Percentiles rank a stretch among this genome's conserved stretches.
These are phyloP conservation scores for Nemotelus pantherinus DNA, from an alignment of 2,888 invertebrate species.

Conservation along the genomic window DNA sequence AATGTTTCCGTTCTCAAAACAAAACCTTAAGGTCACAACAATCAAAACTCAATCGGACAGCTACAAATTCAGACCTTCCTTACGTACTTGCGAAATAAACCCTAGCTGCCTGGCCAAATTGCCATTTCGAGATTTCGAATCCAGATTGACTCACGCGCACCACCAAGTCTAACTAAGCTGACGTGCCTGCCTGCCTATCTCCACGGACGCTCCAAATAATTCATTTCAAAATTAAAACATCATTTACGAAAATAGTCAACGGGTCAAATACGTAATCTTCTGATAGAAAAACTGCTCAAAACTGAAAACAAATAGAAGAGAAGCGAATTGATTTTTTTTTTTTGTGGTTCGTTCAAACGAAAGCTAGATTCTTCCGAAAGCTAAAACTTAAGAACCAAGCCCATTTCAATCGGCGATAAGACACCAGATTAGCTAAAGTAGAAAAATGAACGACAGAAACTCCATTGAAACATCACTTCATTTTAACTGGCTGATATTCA, in stretches of 20 bases:
- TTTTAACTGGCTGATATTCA: background rate
- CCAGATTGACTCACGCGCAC: conserved; percentile 20
- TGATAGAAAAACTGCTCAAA: no score
- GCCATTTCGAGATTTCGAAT: conserved; percentile 12
- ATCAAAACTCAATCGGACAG: no score
- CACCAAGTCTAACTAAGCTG: background rate
- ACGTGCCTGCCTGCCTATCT: conserved; percentile 29
- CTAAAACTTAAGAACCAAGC: no score
- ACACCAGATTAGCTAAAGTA: no score
- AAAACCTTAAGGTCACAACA: no score
- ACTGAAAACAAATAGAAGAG: background rate
- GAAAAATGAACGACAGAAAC: no score
- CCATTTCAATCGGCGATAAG: no score
- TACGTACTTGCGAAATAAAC: no score
- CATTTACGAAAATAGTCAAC: conserved; percentile 15
- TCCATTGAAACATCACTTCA: background rate
- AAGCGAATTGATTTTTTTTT: background rate
- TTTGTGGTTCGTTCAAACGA: background rate
- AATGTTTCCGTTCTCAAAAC: no score
- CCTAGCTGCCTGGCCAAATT: background rate
- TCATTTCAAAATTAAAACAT: conserved; percentile 1
- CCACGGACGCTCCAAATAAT: background rate
- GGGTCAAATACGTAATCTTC: conserved; percentile 18
- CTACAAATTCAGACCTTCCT: no score
- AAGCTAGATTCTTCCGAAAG: background rate